Percentiles rank a stretch among this genome's conserved stretches.
Evolutionary conservation across 92 coral and sea anemone species (phyloP).

Genomic region (Epizoanthus ramosus): DNA sequence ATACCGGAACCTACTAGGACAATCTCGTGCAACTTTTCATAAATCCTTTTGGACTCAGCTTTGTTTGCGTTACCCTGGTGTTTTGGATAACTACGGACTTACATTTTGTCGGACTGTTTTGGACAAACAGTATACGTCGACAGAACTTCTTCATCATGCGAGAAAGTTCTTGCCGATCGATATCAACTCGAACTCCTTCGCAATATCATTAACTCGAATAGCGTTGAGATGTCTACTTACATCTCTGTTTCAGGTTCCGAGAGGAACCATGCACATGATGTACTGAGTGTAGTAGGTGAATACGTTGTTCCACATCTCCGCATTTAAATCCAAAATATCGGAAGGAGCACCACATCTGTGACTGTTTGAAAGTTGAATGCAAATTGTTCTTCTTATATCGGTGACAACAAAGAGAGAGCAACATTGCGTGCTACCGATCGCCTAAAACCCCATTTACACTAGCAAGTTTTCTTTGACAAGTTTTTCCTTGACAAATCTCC

Average conservation of each 20-base stretch:
- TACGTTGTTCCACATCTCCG: slow-evolving; percentile 5
- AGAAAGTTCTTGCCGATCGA: slow-evolving; percentile 13
- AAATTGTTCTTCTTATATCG: too few species aligned
- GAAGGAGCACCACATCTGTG: neutral
- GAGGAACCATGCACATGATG: slow-evolving; percentile 12
- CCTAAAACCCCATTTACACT: too few species aligned
- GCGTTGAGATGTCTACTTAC: neutral
- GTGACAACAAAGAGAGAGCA: too few species aligned
- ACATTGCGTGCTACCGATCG: too few species aligned
- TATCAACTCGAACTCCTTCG: slow-evolving; percentile 18
- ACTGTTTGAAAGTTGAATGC: too few species aligned
- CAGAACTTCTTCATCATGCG: neutral
- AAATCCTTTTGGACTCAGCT: neutral
- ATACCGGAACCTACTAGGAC: neutral
- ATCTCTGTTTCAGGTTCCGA: neutral
- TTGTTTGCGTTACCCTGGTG: slow-evolving; percentile 6
- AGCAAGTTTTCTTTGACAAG: too few species aligned
- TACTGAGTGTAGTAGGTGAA: neutral
- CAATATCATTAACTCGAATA: slow-evolving; percentile 24
- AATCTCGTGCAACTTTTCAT: neutral
- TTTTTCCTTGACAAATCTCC: too few species aligned
- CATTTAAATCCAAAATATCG: slow-evolving; percentile 2
- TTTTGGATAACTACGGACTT: neutral
- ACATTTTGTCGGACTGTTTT: neutral
- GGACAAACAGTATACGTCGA: slow-evolving; percentile 8